These are phyloP conservation scores for Turdus rufiventris DNA, from an alignment of 2,113 vertebrate species.

Conservation along the genomic window DNA sequence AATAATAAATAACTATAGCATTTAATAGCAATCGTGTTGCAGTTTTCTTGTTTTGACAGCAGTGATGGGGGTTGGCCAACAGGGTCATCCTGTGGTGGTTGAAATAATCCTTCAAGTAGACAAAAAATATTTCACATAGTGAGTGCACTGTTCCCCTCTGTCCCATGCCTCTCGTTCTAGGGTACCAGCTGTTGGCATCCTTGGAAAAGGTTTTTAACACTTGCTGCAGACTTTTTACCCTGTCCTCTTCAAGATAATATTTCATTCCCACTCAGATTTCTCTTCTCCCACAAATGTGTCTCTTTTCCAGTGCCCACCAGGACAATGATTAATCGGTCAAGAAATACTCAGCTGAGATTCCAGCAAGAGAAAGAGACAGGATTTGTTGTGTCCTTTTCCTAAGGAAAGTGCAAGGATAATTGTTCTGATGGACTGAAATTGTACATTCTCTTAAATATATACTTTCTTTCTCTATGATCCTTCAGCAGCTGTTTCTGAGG, in stretches of 20 bases:
- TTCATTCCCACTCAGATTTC: neutral
- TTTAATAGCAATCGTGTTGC: neutral
- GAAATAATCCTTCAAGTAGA: neutral
- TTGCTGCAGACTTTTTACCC: neutral
- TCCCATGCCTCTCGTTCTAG: neutral
- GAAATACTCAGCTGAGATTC: neutral
- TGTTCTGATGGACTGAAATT: neutral
- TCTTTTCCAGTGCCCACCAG: neutral
- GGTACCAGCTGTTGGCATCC: neutral
- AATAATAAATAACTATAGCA: neutral
- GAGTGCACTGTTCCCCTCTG: neutral
- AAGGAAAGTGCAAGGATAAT: neutral
- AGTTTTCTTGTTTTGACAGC: neutral
- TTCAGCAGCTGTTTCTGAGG: neutral
- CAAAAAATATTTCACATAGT: neutral
- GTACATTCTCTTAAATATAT: neutral
- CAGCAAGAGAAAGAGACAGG: neutral
- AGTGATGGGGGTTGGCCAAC: neutral
- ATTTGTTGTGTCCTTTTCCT: neutral
- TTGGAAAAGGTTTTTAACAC: neutral
- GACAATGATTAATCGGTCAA: neutral
- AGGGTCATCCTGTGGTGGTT: neutral
- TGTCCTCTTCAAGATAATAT: neutral
- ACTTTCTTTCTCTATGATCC: neutral
- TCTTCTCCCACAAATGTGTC: neutral